Percentiles rank a stretch among this genome's conserved stretches.
Evolutionary conservation across 2,888 invertebrate species (phyloP).

Genomic region (Sphaerophoria rueppellii): DNA sequence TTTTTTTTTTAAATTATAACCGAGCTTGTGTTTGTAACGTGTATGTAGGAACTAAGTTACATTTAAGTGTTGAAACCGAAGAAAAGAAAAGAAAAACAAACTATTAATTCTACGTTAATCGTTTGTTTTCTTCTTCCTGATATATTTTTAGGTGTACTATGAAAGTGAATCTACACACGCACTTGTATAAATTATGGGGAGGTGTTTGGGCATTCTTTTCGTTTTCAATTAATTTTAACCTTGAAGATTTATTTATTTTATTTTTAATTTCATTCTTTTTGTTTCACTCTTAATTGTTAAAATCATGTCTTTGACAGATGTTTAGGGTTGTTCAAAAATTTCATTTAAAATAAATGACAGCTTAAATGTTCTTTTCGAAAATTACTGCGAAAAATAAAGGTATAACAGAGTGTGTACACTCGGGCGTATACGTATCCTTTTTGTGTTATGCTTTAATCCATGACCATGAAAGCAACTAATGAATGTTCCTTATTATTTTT

Average conservation of each 20-base stretch:
- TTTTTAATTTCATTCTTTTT: conserved; percentile 9
- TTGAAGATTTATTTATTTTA: conserved; percentile 37
- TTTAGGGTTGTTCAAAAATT: conserved; percentile 4
- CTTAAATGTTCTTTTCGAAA: conserved; percentile 17
- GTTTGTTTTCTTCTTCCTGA: conserved; percentile 43
- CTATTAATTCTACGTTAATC: conserved; percentile 53
- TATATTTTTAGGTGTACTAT: neutral
- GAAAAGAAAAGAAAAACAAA: conserved; percentile 1
- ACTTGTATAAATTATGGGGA: neutral
- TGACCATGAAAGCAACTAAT: neutral
- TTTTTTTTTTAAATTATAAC: neutral
- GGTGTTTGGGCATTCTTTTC: conserved; percentile 6
- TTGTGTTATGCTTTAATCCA: neutral
- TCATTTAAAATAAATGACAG: conserved; percentile 34
- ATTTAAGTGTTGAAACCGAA: conserved; percentile 2
- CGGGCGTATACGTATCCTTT: conserved; percentile 57
- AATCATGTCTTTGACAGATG: conserved; percentile 1
- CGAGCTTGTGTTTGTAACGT: neutral
- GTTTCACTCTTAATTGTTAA: conserved; percentile 9
- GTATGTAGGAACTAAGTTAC: conserved; percentile 20
- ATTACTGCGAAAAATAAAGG: conserved; percentile 7
- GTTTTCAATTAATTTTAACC: conserved; percentile 58
- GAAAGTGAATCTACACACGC: neutral
- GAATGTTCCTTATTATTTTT: too few species aligned
- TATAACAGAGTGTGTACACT: neutral